Percentiles rank a stretch among this genome's conserved stretches.
Conservation (phyloP, 2,113 vertebrate genomes). For the Lonchura striata region DNA sequence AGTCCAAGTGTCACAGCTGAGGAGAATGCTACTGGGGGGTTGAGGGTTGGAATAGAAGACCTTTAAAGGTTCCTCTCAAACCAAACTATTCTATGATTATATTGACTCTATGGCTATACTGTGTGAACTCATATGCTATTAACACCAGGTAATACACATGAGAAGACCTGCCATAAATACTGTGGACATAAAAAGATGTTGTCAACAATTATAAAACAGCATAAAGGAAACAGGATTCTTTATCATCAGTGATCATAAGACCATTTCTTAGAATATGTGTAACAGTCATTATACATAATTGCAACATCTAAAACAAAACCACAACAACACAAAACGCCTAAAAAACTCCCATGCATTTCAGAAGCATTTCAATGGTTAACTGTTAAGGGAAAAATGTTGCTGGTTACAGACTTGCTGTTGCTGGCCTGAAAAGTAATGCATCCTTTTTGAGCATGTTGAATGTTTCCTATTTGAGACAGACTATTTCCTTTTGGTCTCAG, state of each 20-base stretch:
- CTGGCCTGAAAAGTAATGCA: background rate
- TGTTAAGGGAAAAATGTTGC: background rate
- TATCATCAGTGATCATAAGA: background rate
- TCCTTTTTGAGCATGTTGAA: background rate
- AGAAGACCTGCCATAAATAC: background rate
- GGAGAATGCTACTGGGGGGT: background rate
- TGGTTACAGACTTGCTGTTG: background rate
- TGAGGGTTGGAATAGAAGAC: background rate
- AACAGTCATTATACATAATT: background rate
- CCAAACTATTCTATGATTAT: background rate
- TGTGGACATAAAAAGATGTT: background rate
- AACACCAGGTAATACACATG: background rate
- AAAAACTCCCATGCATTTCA: background rate
- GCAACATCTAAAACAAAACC: background rate
- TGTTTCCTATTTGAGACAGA: background rate
- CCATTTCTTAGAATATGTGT: background rate
- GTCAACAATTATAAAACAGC: background rate
- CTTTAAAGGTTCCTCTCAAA: background rate
- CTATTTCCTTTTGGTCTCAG: slow-evolving; percentile 7
- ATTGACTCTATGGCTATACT: background rate
- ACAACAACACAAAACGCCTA: background rate
- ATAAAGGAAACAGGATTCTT: background rate
- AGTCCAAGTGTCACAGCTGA: background rate
- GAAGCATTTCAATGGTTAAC: background rate
- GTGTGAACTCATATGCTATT: background rate